A percentile compares a stretch with the other conserved stretches of the same genome.
These are phyloP conservation scores for Turnix velox DNA, from an alignment of 2,113 vertebrate species.

Conservation along the genomic window DNA sequence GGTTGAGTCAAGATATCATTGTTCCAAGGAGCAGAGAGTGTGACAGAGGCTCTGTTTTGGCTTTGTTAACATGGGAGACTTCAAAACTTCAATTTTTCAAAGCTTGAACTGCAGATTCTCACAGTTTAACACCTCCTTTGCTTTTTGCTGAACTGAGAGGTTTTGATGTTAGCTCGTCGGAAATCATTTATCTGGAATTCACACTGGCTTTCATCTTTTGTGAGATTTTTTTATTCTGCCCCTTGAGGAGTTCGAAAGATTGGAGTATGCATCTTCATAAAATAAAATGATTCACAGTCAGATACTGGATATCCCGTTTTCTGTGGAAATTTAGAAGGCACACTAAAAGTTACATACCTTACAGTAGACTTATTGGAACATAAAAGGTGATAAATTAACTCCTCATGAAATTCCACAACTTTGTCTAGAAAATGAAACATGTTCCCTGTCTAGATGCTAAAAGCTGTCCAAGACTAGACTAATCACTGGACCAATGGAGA, in stretches of 20 bases:
- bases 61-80: neutral
- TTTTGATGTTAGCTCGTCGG: fast-evolving
- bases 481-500: neutral
- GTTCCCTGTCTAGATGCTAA: neutral
- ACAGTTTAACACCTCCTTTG: neutral
- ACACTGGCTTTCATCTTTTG: neutral
- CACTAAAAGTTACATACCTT: neutral
- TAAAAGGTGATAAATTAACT: neutral
- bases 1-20: no score
- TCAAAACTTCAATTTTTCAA: neutral
- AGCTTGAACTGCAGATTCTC: neutral
- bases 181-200: neutral
- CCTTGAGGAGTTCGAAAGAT: neutral
- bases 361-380: neutral
- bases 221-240: neutral
- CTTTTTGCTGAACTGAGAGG: neutral
- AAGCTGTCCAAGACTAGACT: neutral
- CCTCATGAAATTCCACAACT: neutral
- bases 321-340: neutral
- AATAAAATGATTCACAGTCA: neutral
- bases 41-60: neutral
- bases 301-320: neutral
- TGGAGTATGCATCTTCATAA: neutral
- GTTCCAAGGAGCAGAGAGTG: neutral
- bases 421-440: neutral